Evolutionary conservation across 2,797 vertebrate species (phyloP), one percentile per base, ranked within the genome.

Genomic region (Scolopax bukidnonensis): DNA sequence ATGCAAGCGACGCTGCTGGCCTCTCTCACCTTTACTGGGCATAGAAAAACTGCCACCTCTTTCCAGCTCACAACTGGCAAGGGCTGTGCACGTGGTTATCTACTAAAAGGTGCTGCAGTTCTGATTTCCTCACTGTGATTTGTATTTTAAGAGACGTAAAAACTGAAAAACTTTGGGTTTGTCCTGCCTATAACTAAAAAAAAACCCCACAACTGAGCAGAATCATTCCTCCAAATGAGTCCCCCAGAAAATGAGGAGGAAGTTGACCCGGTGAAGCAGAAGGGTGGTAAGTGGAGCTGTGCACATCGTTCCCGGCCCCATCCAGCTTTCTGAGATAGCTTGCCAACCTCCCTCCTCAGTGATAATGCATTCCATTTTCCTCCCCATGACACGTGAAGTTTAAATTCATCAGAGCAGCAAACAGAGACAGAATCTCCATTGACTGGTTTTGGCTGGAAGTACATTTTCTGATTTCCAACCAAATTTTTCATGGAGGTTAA

Each of bases 401-500:
- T 80, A 90, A 89, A 90, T 87, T 94, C 69, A 95, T 90, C n/a
- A 0, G 14, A 91, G 41, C 84, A 89, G 78, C 81, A 91, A 89
- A 71, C 11, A 79, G 69, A 93, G 82, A 94, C 90, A 95, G 68
- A 83, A 92, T 84, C 48, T 67, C 94, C 67, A 87, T 93, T 93
- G 90, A 96, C 67, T 47, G 53, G 13, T 93, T 89, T 94, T 96
- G 96, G 91, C 90, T 94, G 63, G 56, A 74, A 93, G 48, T 43
- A 36, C 41, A 16, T 89, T 94, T 95, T 92, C 84, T 65, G 71
- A 94, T 64, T 94, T 85, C 71, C 84, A 94, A 89, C 38, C 27
- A 71, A 28, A 82, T 89, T 87, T 77, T 91, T 94, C 63, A 78
- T 51, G 78, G 81, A 57, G 7, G n/a, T 85, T 92, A 81, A 80